These are phyloP conservation scores for Hofmannophila pseudospretella DNA, from an alignment of 2,888 invertebrate genomes.

Conservation along the genomic window DNA sequence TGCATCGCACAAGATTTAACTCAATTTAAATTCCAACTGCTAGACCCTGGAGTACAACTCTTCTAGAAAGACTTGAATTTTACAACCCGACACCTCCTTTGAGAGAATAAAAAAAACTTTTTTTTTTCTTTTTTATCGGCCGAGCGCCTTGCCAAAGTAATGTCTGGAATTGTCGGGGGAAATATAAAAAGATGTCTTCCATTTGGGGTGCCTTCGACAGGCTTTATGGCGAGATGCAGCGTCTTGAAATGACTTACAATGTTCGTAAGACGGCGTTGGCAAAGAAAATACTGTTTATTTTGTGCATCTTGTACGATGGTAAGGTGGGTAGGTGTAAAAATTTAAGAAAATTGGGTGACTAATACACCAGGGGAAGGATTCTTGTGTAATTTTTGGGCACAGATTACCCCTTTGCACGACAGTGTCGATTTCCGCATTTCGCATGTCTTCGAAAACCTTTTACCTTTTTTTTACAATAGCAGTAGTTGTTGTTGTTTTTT, in stretches of 20 bases:
- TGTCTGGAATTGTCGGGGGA: conserved; percentile 17
- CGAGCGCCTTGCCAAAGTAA: conserved; percentile 19
- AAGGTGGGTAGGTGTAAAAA: no score
- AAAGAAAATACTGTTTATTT: not conserved
- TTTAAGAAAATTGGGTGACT: no score
- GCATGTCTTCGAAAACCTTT: no score
- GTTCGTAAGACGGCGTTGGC: not conserved
- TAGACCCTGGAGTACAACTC: not conserved
- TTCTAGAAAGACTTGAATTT: conserved; percentile 7
- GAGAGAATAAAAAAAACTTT: conserved; percentile 7
- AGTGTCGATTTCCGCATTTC: no score
- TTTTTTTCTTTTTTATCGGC: not conserved
- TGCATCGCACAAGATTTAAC: not conserved
- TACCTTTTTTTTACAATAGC: no score
- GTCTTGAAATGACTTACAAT: not conserved
- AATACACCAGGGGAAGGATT: no score
- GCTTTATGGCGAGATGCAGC: not conserved
- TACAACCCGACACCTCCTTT: conserved; percentile 6
- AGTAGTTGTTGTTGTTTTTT: no score
- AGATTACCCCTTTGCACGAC: no score
- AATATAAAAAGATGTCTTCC: conserved; percentile 22
- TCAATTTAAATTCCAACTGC: conserved; percentile 3
- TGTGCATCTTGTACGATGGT: not conserved
- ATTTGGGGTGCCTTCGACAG: conserved; percentile 15
- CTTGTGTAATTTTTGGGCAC: no score